phyloP scores from a whole-genome alignment of 2,888 invertebrate genomes.

The Meandrusa payeni region DNA sequence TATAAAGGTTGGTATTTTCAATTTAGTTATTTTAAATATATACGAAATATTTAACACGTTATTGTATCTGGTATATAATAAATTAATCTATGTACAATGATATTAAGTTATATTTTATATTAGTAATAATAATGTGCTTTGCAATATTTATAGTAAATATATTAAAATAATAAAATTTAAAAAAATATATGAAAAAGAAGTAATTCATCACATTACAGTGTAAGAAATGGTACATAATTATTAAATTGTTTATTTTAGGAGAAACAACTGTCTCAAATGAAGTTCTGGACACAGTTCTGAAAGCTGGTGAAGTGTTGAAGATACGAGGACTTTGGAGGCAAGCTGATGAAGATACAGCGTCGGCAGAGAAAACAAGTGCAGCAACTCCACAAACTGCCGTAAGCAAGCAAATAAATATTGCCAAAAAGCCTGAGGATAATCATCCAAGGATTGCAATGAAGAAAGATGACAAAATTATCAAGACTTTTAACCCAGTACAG shows the following conservation, averaged over 20 bases:
- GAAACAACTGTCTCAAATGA: constrained; percentile 93
- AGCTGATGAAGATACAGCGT: constrained; percentile 70
- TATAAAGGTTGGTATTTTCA: constrained; percentile 82
- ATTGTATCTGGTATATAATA: too few species aligned
- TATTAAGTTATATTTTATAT: too few species aligned
- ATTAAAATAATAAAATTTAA: constrained; percentile 1
- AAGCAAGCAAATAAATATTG: constrained; percentile 44
- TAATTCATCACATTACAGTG: too few species aligned
- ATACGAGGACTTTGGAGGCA: constrained; percentile 90
- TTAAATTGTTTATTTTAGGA: constrained; percentile 50
- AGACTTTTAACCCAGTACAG: constrained; percentile 59
- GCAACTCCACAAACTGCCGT: constrained; percentile 40
- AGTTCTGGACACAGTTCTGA: constrained; percentile 88
- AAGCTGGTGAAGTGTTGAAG: constrained; percentile 90
- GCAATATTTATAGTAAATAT: neutral
- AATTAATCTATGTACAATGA: too few species aligned
- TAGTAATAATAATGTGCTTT: too few species aligned
- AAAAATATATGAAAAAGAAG: too few species aligned
- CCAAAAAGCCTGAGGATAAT: constrained; percentile 56
- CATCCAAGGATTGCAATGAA: constrained; percentile 64
- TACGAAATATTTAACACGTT: too few species aligned
- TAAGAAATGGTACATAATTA: too few species aligned
- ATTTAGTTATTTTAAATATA: too few species aligned
- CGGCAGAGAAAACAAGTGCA: constrained; percentile 50
- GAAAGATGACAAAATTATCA: constrained; percentile 74